These are phyloP conservation scores for Odontamblyopus rebecca DNA, from an alignment of 2,797 vertebrate species.

Conservation along the genomic window DNA sequence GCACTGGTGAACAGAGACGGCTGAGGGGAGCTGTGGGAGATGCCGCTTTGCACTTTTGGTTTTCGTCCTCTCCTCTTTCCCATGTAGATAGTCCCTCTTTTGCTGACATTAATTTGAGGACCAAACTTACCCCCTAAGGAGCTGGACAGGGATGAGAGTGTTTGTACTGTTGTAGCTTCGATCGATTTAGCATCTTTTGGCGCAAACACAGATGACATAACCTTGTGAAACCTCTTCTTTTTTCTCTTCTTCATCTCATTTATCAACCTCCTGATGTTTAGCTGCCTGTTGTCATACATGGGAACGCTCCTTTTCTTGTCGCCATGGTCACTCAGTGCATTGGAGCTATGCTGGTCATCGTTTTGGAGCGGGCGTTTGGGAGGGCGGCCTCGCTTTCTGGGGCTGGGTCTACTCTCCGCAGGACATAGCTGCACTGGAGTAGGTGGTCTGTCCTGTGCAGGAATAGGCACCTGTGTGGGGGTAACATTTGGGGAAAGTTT, in stretches of 20 bases:
- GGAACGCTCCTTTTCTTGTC: slow-evolving; percentile 52
- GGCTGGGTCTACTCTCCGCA: slow-evolving; percentile 73
- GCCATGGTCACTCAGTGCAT: slow-evolving; percentile 56
- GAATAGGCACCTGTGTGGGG: slow-evolving; percentile 65
- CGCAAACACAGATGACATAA: slow-evolving; percentile 79
- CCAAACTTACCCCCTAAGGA: slow-evolving; percentile 91
- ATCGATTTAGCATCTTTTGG: slow-evolving; percentile 64
- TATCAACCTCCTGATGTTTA: slow-evolving; percentile 93
- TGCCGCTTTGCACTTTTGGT: slow-evolving; percentile 81
- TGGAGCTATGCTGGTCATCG: slow-evolving; percentile 50
- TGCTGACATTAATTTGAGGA: slow-evolving; percentile 98
- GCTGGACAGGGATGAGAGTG: slow-evolving; percentile 90
- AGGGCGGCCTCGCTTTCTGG: slow-evolving; percentile 88
- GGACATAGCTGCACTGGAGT: slow-evolving; percentile 61
- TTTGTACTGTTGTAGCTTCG: slow-evolving; percentile 59
- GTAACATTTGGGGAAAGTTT: slow-evolving; percentile 79
- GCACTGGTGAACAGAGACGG: slow-evolving; percentile 59
- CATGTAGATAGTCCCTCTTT: slow-evolving; percentile 98
- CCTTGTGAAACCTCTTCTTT: slow-evolving; percentile 90
- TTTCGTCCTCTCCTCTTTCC: slow-evolving; percentile 96
- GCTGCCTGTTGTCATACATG: slow-evolving; percentile 80
- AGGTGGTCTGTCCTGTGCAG: slow-evolving; percentile 65
- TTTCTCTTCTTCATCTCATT: slow-evolving; percentile 97
- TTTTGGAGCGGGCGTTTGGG: slow-evolving; percentile 55
- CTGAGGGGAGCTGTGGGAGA: slow-evolving; percentile 48